Evolutionary conservation across 2,113 vertebrate species (phyloP).

Genomic region (Gobio gobio): DNA sequence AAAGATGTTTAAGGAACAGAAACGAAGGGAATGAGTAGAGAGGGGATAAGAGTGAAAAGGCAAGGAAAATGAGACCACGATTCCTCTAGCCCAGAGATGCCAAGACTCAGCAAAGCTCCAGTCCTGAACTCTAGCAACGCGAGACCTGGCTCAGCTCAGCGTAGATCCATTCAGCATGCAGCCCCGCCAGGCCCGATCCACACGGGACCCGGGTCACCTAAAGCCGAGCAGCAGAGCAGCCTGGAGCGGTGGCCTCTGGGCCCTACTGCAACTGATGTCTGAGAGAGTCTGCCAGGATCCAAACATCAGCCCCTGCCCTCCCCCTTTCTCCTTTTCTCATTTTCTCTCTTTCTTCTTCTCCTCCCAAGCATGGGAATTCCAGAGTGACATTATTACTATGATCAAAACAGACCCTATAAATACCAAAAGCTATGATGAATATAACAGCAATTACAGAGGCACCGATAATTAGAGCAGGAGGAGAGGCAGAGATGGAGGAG

Average conservation of each 20-base stretch:
- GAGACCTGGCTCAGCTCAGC: slow-evolving; percentile 43
- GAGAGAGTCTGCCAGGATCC: slow-evolving; percentile 56
- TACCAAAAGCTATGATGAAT: slow-evolving; percentile 80
- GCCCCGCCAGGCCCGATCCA: slow-evolving; percentile 78
- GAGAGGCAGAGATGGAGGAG: slow-evolving; percentile 58
- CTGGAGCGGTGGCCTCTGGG: slow-evolving; percentile 79
- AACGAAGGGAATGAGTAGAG: not conserved
- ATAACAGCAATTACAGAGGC: slow-evolving; percentile 80
- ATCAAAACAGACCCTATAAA: slow-evolving; percentile 82
- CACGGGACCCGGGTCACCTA: slow-evolving; percentile 81
- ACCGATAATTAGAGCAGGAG: slow-evolving; percentile 77
- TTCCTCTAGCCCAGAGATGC: slow-evolving; percentile 67
- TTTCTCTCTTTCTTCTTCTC: slow-evolving; percentile 45
- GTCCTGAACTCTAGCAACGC: slow-evolving; percentile 73
- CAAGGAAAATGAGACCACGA: slow-evolving; percentile 58
- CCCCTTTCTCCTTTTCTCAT: slow-evolving; percentile 54
- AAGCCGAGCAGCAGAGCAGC: slow-evolving; percentile 77
- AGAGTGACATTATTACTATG: slow-evolving; percentile 79
- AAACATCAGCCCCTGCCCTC: slow-evolving; percentile 58
- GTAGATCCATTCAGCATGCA: slow-evolving; percentile 86
- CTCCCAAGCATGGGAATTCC: slow-evolving; percentile 75
- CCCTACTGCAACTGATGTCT: slow-evolving; percentile 73
- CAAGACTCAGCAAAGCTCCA: slow-evolving; percentile 55
- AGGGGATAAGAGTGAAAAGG: slow-evolving; percentile 1
- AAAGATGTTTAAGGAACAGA: not conserved